phyloP scores from a whole-genome alignment of 2,113 vertebrate genomes.

The Cyanistes caeruleus region DNA sequence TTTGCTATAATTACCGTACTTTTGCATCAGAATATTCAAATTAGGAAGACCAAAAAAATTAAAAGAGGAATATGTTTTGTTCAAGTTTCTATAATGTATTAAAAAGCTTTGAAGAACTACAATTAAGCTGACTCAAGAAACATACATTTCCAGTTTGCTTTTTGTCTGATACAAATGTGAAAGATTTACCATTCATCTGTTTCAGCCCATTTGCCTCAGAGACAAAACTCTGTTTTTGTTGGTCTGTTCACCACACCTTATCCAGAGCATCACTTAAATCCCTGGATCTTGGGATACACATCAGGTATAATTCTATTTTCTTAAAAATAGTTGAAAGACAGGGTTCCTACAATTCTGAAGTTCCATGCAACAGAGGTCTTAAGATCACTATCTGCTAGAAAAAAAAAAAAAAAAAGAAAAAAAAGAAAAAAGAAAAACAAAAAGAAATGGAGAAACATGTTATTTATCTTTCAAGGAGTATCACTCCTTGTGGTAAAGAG shows the following conservation, averaged over 20 bases:
- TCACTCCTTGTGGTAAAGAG: not conserved
- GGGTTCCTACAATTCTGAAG: not conserved
- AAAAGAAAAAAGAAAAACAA: not conserved
- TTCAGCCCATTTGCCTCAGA: constrained; percentile 70
- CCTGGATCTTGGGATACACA: not conserved
- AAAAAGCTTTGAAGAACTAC: not conserved
- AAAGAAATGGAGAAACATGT: not conserved
- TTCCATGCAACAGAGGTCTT: not conserved
- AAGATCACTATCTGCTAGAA: not conserved
- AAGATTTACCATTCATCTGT: constrained; percentile 45
- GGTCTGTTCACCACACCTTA: constrained; percentile 37
- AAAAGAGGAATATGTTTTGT: not conserved
- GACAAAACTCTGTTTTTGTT: constrained; percentile 49
- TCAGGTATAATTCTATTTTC: not conserved
- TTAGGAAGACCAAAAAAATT: not conserved
- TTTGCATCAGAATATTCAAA: not conserved
- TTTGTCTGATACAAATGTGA: not conserved
- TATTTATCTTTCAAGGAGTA: not conserved
- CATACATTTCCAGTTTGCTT: not conserved
- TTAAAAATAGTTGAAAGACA: not conserved
- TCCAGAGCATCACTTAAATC: constrained; percentile 58
- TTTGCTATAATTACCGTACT: not conserved
- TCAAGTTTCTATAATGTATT: not conserved
- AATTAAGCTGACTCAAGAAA: not conserved
- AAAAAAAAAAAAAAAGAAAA: not conserved